Percentiles rank a stretch among this genome's conserved stretches.
Evolutionary conservation across 2,113 vertebrate genomes (phyloP).

Genomic region (Grus americana): DNA sequence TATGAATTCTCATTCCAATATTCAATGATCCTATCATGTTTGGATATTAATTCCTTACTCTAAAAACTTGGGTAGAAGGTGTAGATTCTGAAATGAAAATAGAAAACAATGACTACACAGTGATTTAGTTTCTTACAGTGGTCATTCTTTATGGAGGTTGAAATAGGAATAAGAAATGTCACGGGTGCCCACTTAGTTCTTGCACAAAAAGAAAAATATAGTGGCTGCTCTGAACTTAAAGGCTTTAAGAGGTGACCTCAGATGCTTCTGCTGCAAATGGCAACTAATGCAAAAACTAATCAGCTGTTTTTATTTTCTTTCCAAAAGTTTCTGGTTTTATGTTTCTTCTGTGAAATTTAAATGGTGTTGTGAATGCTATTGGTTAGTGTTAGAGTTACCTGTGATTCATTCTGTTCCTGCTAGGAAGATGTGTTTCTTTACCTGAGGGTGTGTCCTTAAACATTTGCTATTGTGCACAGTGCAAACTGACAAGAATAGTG

Average conservation of each 20-base stretch:
- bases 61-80: neutral
- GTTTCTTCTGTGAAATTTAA: neutral
- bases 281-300: neutral
- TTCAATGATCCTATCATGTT: neutral
- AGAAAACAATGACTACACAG: neutral
- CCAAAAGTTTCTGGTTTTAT: neutral
- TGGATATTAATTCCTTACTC: neutral
- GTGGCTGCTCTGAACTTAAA: neutral
- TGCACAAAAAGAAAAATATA: neutral
- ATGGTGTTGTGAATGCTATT: neutral
- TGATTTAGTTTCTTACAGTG: neutral
- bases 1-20: neutral
- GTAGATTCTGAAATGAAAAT: neutral
- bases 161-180: neutral
- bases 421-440: conserved; percentile 9
- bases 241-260: neutral
- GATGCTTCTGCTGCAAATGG: neutral
- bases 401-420: conserved; percentile 18
- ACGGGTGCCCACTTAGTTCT: neutral
- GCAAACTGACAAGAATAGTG: neutral
- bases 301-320: neutral
- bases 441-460: neutral
- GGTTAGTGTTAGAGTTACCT: conserved; percentile 2
- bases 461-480: neutral
- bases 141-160: neutral